These are phyloP conservation scores for Oryzias melastigma DNA, from an alignment of 2,113 vertebrate genomes.

Conservation along the genomic window DNA sequence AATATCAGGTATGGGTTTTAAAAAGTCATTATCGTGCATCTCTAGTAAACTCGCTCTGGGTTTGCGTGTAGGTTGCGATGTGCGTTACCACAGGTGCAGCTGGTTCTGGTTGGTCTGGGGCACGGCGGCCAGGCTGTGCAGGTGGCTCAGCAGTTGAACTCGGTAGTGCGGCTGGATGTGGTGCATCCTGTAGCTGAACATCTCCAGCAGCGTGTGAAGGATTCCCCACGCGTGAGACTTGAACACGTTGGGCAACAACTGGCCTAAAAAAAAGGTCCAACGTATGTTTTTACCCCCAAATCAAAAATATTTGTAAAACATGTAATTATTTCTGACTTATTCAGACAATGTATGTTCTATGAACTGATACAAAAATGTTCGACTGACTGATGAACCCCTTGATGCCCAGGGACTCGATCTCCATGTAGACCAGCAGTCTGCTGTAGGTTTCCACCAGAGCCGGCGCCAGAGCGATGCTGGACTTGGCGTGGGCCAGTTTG, in stretches of 20 bases:
- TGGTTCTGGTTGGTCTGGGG: constrained; percentile 98
- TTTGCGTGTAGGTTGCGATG: not conserved
- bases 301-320: too few relatives aligned
- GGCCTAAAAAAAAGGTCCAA: constrained; percentile 75
- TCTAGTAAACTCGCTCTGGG: not conserved
- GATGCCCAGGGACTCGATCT: constrained; percentile 98
- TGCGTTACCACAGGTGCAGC: constrained; percentile 89
- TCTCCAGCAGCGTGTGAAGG: constrained; percentile 94
- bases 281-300: not conserved
- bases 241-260: constrained; percentile 95
- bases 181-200: constrained; percentile 99
- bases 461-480: constrained; percentile 90
- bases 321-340: not conserved
- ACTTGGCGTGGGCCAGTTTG: constrained; percentile 96
- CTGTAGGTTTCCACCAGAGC: constrained; percentile 98
- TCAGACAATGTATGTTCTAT: not conserved
- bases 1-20: too few relatives aligned
- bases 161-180: constrained; percentile 98
- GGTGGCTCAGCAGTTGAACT: constrained; percentile 94
- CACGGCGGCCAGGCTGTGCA: constrained; percentile 94
- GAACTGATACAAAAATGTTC: too few relatives aligned
- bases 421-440: constrained; percentile 97
- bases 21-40: not conserved
- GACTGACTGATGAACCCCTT: constrained; percentile 99
- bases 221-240: constrained; percentile 98